A percentile compares a stretch with the other conserved stretches of the same genome.
Conservation (phyloP, 2,888 invertebrate species). For the Tethea ocularis region DNA sequence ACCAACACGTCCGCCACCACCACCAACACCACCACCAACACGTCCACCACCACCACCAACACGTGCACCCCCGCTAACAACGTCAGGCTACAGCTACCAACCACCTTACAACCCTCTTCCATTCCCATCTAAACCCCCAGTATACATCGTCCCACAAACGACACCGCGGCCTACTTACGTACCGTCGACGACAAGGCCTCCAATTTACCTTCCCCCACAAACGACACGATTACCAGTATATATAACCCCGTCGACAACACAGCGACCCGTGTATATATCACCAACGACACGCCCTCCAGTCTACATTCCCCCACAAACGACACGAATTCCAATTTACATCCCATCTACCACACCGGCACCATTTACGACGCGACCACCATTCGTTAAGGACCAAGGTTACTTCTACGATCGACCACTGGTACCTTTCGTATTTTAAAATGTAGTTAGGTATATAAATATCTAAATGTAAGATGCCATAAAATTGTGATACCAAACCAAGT, state of each 20-base stretch:
- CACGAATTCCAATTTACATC: constrained; percentile 21
- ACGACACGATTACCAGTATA: constrained; percentile 27
- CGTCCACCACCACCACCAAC: constrained; percentile 28
- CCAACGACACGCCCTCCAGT: constrained; percentile 33
- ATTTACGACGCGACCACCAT: constrained; percentile 63
- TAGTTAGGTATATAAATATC: constrained; percentile 10
- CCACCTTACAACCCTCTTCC: constrained; percentile 20
- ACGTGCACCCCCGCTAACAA: constrained; percentile 21
- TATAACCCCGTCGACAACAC: constrained; percentile 32
- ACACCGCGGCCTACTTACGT: constrained; percentile 28
- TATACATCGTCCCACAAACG: constrained; percentile 32
- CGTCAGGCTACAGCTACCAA: constrained; percentile 33
- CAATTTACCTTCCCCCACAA: constrained; percentile 34
- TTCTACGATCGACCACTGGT: constrained; percentile 74
- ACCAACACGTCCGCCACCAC: constrained; percentile 22
- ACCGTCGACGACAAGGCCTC: constrained; percentile 19
- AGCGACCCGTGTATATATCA: constrained; percentile 32
- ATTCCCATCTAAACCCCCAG: constrained; percentile 23
- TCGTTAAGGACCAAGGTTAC: constrained; percentile 68
- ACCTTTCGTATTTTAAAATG: constrained; percentile 68
- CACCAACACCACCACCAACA: constrained; percentile 23
- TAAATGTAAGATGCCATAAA: constrained; percentile 65
- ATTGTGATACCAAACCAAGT: constrained; percentile 77
- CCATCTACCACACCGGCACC: constrained; percentile 46
- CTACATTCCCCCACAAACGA: constrained; percentile 34